Conservation (phyloP, 2,113 vertebrate species). For the Pimephales promelas region DNA sequence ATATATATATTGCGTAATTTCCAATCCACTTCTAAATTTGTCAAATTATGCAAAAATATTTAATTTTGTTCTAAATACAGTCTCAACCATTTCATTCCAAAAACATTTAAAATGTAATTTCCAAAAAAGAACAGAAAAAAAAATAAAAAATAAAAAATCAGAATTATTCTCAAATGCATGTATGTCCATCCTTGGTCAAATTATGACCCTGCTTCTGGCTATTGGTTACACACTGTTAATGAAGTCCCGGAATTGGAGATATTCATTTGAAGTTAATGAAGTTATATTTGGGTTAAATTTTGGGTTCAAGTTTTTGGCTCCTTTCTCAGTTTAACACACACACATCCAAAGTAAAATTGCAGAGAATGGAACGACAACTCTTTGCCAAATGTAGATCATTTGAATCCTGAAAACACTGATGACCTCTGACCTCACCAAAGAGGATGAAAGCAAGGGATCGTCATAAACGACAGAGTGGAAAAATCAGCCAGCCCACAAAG, state of each 20-base stretch:
- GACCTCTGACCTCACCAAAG: conserved; percentile 69
- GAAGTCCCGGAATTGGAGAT: too few relatives aligned
- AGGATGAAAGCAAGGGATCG: conserved; percentile 80
- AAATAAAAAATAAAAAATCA: too few relatives aligned
- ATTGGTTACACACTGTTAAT: too few relatives aligned
- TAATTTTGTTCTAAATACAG: too few relatives aligned
- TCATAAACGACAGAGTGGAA: conserved; percentile 79
- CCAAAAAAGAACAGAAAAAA: too few relatives aligned
- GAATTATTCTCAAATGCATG: neutral
- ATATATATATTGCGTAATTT: neutral
- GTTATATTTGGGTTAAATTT: too few relatives aligned
- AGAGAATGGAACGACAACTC: conserved; percentile 58
- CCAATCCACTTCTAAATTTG: neutral
- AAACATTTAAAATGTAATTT: neutral
- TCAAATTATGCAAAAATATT: neutral
- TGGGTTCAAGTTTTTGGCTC: too few relatives aligned
- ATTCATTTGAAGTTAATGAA: too few relatives aligned
- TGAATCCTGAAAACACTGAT: conserved; percentile 62
- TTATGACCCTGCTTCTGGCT: neutral
- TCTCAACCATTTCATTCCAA: neutral
- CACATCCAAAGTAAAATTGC: conserved; percentile 65
- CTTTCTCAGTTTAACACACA: neutral
- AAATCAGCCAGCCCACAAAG: conserved; percentile 79
- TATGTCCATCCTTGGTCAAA: neutral
- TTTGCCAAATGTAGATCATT: conserved; percentile 68